Evolutionary conservation across 92 coral and sea anemone species (phyloP).

Genomic region (Porites evermanni): DNA sequence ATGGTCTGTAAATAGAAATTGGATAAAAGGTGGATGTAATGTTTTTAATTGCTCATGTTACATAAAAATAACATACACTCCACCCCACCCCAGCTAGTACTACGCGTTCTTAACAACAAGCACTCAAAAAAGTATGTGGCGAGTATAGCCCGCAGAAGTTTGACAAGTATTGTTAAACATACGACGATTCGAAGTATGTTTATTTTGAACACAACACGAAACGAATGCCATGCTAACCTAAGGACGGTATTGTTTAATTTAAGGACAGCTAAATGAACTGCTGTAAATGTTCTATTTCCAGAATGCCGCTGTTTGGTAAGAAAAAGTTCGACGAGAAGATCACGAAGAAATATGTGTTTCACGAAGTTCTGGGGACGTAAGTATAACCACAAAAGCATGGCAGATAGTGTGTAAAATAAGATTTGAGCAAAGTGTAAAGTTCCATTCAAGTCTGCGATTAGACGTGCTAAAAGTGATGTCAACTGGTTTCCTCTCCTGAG

Average conservation of each 20-base stretch:
- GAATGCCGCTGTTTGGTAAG: constrained; percentile 99
- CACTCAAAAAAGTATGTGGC: constrained; percentile 37
- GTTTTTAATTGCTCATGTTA: constrained; percentile 1
- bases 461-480: not conserved
- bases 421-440: not conserved
- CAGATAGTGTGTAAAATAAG: not conserved
- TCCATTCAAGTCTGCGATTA: too few species aligned
- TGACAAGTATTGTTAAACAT: constrained; percentile 41
- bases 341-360: constrained; percentile 88
- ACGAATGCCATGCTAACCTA: not conserved
- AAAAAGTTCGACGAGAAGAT: constrained; percentile 97
- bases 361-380: constrained; percentile 97
- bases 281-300: constrained; percentile 66
- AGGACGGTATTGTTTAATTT: not conserved
- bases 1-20: not conserved
- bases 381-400: constrained; percentile 30
- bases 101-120: constrained; percentile 49
- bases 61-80: not conserved
- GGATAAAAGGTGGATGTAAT: not conserved
- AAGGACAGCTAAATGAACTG: constrained; percentile 14
- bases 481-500: not conserved
- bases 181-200: constrained; percentile 44
- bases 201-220: not conserved
- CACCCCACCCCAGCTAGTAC: constrained; percentile 22
- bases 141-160: constrained; percentile 13